Conservation (phyloP, 2,113 vertebrate species). For the Lontra canadensis region DNA sequence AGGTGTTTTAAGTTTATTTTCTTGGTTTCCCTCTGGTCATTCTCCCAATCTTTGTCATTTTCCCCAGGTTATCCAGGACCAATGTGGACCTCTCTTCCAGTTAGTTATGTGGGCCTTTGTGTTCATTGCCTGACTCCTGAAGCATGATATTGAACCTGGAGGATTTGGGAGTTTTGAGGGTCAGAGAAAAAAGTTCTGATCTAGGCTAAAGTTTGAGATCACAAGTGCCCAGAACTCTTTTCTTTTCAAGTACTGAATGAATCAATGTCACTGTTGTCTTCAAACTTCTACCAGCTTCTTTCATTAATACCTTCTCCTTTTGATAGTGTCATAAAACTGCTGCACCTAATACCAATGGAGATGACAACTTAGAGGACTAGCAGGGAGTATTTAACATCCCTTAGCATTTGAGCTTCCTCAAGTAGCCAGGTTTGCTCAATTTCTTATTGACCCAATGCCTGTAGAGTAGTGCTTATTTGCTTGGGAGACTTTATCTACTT, state of each 20-base stretch:
- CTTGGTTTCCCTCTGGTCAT: background rate
- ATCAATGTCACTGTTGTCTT: background rate
- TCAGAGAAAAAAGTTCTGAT: background rate
- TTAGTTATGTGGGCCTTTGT: background rate
- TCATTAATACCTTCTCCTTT: background rate
- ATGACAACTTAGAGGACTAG: background rate
- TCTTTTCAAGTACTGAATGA: background rate
- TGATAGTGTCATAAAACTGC: background rate
- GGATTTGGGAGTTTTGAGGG: background rate
- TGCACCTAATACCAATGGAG: background rate
- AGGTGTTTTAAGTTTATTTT: conserved; percentile 15
- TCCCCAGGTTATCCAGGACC: background rate
- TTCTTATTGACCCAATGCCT: background rate
- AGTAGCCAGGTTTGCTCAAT: background rate
- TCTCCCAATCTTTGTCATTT: conserved; percentile 5
- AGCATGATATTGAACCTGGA: background rate
- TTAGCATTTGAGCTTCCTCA: conserved; percentile 34
- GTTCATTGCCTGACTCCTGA: background rate
- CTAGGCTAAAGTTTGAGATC: background rate
- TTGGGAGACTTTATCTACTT: background rate
- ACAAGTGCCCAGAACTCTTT: background rate
- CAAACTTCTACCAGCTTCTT: conserved; percentile 2
- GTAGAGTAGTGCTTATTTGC: background rate
- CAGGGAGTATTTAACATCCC: background rate
- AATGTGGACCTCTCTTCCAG: background rate